Conservation (phyloP, 1,140 invertebrate genomes). For the Caenorhabditis remanei region DNA sequence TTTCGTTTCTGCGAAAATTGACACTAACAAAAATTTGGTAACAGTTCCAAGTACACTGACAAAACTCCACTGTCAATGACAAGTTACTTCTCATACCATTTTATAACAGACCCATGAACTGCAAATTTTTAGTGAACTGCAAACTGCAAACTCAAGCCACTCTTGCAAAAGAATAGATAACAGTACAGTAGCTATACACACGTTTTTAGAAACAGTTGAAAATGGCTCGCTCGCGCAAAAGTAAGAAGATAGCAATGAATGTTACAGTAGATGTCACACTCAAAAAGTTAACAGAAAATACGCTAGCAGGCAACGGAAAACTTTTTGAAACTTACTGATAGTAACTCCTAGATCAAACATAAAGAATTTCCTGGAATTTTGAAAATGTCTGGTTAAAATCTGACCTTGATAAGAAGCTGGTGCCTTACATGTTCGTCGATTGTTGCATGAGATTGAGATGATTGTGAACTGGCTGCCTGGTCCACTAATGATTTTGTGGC, state of each 20-base stretch:
- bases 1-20: too few relatives aligned
- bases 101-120: too few relatives aligned
- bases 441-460: conserved; percentile 24
- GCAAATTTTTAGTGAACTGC: too few relatives aligned
- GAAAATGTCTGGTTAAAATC: neutral
- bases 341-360: neutral
- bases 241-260: neutral
- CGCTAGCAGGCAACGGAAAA: conserved; percentile 5
- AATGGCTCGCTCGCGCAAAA: neutral
- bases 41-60: too few relatives aligned
- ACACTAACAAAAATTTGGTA: too few relatives aligned
- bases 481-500: conserved; percentile 19
- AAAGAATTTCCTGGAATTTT: conserved; percentile 50
- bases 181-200: conserved; percentile 11
- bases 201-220: neutral
- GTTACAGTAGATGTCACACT: neutral
- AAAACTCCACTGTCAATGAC: too few relatives aligned
- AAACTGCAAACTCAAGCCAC: conserved; percentile 42
- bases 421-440: conserved; percentile 41
- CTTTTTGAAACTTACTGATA: neutral
- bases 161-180: conserved; percentile 45
- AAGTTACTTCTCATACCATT: too few relatives aligned
- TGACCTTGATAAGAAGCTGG: conserved; percentile 28
- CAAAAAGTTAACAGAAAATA: neutral
- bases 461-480: neutral